Evolutionary conservation across 2,113 vertebrate species (phyloP).

Genomic region (Egretta garzetta): DNA sequence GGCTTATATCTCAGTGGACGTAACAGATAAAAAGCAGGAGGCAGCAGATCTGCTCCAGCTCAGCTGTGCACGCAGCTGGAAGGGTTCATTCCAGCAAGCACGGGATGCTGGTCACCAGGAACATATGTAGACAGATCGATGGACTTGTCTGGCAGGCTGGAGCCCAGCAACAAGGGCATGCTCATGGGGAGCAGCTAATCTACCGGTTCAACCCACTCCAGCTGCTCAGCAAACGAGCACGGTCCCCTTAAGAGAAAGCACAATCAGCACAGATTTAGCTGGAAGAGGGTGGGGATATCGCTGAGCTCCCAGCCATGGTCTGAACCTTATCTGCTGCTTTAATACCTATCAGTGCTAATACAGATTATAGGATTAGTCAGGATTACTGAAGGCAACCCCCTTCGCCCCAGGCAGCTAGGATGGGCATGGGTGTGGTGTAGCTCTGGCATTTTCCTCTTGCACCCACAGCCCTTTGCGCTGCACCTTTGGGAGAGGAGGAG

Average conservation of each 20-base stretch:
- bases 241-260: slow-evolving; percentile 46
- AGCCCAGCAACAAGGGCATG: background rate
- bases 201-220: background rate
- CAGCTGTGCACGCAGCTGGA: accelerated
- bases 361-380: slow-evolving; percentile 57
- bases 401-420: background rate
- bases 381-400: slow-evolving; percentile 46
- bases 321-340: slow-evolving; percentile 57
- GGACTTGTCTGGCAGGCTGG: background rate
- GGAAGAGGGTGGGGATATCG: slow-evolving; percentile 49
- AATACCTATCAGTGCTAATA: slow-evolving; percentile 63
- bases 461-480: background rate
- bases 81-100: background rate
- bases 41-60: background rate
- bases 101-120: accelerated
- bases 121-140: background rate
- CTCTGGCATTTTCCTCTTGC: background rate
- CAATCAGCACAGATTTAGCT: slow-evolving; percentile 25
- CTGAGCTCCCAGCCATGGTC: slow-evolving; percentile 36
- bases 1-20: background rate
- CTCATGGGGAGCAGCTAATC: slow-evolving; percentile 10
- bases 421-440: background rate
- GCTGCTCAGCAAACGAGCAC: background rate
- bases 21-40: background rate
- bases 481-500: background rate